These are phyloP conservation scores for Nycticryphes semicollaris DNA, from an alignment of 2,113 vertebrate species.

Conservation along the genomic window DNA sequence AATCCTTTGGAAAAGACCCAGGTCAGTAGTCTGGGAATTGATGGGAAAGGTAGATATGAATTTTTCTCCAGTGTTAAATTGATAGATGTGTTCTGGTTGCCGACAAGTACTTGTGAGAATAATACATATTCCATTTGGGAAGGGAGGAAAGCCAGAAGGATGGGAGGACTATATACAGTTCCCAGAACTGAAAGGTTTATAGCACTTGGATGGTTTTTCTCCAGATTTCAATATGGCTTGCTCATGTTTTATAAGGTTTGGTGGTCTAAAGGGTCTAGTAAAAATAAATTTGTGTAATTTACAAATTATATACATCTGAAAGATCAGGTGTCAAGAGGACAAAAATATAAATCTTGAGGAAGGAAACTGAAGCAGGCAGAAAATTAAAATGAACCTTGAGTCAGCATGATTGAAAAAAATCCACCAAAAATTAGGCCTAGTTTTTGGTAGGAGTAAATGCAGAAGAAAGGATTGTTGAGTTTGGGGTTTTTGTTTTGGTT, in stretches of 20 bases:
- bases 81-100: background rate
- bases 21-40: background rate
- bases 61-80: background rate
- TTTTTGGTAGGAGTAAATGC: background rate
- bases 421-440: background rate
- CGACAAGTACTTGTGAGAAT: background rate
- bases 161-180: background rate
- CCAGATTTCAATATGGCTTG: background rate
- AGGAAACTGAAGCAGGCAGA: background rate
- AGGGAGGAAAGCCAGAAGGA: background rate
- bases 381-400: background rate
- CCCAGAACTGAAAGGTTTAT: background rate
- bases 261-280: background rate
- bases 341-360: background rate
- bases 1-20: background rate
- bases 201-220: background rate
- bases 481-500: too few species aligned
- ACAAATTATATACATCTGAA: background rate
- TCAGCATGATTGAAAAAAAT: background rate
- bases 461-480: background rate
- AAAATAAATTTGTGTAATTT: background rate
- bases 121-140: background rate
- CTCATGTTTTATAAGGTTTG: background rate
- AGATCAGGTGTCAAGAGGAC: background rate
- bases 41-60: background rate